Evolutionary conservation across 2,113 vertebrate species (phyloP).

Genomic region (Rhea pennata): DNA sequence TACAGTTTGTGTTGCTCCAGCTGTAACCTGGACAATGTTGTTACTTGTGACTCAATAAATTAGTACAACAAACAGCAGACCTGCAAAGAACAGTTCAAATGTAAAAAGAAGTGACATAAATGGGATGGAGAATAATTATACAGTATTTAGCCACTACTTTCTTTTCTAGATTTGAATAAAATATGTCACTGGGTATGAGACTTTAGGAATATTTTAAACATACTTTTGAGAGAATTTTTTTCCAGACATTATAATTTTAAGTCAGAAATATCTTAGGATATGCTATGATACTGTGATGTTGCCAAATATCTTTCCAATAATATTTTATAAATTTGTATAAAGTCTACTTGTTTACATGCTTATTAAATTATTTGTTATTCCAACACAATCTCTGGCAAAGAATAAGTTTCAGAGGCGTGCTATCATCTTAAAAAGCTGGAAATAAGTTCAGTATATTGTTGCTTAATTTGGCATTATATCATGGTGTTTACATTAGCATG

Average conservation of each 20-base stretch:
- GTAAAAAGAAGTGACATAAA: neutral
- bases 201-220: neutral
- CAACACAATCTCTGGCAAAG: neutral
- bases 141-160: neutral
- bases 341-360: neutral
- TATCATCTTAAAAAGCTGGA: neutral
- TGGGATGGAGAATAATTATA: neutral
- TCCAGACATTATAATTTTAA: neutral
- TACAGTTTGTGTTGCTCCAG: neutral
- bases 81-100: neutral
- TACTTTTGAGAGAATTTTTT: neutral
- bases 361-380: constrained; percentile 17
- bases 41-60: neutral
- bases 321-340: neutral
- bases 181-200: neutral
- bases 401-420: neutral
- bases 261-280: neutral
- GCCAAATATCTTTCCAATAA: neutral
- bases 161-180: neutral
- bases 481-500: constrained; percentile 16
- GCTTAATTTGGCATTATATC: constrained; percentile 3
- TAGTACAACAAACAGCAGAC: neutral
- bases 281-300: neutral
- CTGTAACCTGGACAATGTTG: neutral
- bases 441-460: neutral